These are phyloP conservation scores for Pantelozetes paolii DNA, from an alignment of 2,888 invertebrate genomes.

Conservation along the genomic window DNA sequence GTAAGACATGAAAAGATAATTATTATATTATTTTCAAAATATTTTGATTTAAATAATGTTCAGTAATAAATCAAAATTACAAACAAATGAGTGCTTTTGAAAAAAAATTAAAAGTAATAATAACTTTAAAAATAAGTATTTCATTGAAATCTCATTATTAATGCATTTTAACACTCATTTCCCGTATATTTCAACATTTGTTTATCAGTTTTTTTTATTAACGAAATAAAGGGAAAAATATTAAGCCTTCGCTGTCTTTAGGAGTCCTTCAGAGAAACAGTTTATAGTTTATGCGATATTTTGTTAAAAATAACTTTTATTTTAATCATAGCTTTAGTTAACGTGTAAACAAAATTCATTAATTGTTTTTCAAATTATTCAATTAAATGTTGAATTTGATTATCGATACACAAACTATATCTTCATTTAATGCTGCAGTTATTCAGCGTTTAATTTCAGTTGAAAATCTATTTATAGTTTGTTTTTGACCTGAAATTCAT, in stretches of 20 bases:
- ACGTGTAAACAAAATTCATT: not conserved
- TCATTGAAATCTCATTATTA: not conserved
- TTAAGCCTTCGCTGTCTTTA: not conserved
- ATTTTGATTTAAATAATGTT: not conserved
- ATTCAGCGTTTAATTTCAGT: no score
- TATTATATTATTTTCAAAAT: not conserved
- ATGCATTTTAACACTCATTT: not conserved
- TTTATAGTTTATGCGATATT: not conserved
- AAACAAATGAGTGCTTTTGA: not conserved
- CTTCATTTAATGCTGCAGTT: no score
- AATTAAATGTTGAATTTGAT: no score
- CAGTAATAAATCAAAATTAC: not conserved
- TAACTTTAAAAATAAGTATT: not conserved
- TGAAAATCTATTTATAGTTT: no score
- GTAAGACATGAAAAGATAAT: not conserved
- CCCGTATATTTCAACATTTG: slow-evolving; percentile 7
- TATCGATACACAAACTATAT: no score
- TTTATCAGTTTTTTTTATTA: not conserved
- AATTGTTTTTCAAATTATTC: no score
- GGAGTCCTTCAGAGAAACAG: slow-evolving; percentile 7
- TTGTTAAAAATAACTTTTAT: slow-evolving; percentile 9
- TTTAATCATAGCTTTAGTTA: not conserved
- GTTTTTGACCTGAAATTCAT: no score
- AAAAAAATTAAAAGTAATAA: no score
- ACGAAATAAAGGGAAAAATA: not conserved